These are phyloP conservation scores for Heliconius eleuchia DNA, from an alignment of 1,140 invertebrate species.

Conservation along the genomic window DNA sequence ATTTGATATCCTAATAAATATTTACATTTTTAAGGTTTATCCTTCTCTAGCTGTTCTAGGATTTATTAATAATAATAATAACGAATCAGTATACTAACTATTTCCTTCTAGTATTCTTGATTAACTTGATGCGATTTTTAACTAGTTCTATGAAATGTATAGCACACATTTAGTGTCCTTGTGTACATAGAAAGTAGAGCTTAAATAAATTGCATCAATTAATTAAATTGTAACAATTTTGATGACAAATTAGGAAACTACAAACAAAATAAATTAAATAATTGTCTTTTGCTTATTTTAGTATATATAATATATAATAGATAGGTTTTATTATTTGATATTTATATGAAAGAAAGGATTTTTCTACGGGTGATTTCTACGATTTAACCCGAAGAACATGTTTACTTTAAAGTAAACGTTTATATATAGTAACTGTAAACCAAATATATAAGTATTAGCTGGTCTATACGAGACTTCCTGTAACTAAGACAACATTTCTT, in stretches of 20 bases:
- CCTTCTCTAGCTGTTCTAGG: no score
- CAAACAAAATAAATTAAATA: not conserved
- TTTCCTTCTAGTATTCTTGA: no score
- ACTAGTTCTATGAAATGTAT: not conserved
- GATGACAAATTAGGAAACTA: not conserved
- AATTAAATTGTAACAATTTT: not conserved
- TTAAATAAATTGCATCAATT: not conserved
- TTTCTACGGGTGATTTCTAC: no score
- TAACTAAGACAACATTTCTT: not conserved
- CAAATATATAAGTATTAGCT: not conserved
- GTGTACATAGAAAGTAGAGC: not conserved
- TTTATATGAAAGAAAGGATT: no score
- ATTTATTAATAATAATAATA: no score
- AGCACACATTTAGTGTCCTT: not conserved
- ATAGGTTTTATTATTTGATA: no score
- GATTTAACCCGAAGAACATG: no score
- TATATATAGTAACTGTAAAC: not conserved
- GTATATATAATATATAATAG: no score
- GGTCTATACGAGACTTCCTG: not conserved
- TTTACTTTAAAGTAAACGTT: not conserved
- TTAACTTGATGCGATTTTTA: not conserved
- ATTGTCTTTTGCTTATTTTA: not conserved
- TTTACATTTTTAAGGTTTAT: no score
- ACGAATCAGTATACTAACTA: no score
- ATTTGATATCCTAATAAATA: no score